Conservation (phyloP, 2,888 invertebrate species). For the Automeris io region DNA sequence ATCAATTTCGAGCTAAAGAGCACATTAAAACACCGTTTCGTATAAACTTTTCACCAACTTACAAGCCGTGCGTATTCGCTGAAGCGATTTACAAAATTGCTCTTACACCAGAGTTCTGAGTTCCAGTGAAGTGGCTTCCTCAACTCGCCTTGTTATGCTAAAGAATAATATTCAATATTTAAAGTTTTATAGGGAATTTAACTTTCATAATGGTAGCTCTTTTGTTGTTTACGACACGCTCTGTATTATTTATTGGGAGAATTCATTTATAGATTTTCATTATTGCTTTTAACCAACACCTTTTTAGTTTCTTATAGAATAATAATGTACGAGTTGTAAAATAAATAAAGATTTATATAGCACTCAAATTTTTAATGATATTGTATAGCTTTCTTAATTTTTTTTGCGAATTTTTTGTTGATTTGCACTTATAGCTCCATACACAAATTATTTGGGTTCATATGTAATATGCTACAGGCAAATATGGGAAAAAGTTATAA, state of each 20-base stretch:
- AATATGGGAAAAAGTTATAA: too few species aligned
- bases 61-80: constrained; percentile 45
- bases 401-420: too few species aligned
- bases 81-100: constrained; percentile 53
- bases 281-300: too few species aligned
- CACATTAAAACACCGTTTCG: constrained; percentile 47
- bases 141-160: constrained; percentile 33
- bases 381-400: too few species aligned
- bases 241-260: not conserved
- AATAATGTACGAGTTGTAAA: too few species aligned
- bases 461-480: too few species aligned
- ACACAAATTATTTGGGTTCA: too few species aligned
- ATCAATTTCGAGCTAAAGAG: constrained; percentile 43
- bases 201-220: constrained; percentile 13
- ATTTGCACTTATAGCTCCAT: too few species aligned
- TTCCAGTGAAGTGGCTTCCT: constrained; percentile 35
- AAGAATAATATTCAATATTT: constrained; percentile 37
- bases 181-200: constrained; percentile 23
- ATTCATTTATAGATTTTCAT: too few species aligned
- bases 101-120: constrained; percentile 35
- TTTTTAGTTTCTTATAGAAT: too few species aligned
- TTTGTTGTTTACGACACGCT: constrained; percentile 4
- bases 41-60: constrained; percentile 40
- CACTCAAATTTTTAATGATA: too few species aligned
- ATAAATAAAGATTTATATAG: too few species aligned